Conservation (phyloP, 1,140 invertebrate genomes). For the Camponotus floridanus region DNA sequence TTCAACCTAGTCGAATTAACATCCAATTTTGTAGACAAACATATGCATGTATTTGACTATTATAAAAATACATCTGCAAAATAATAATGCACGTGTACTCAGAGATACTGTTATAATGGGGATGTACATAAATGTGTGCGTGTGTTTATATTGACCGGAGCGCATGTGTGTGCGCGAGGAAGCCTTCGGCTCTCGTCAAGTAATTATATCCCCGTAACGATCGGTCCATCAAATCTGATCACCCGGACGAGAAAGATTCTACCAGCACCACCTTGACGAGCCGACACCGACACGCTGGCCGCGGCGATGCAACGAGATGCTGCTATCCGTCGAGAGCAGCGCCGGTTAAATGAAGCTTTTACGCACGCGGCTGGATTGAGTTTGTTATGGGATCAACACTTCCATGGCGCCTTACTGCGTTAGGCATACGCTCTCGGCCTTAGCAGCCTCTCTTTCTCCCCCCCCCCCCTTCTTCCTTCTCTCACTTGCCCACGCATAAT, state of each 20-base stretch:
- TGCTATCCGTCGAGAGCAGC: slow-evolving; percentile 57
- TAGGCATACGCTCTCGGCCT: slow-evolving; percentile 66
- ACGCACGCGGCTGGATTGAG: slow-evolving; percentile 77
- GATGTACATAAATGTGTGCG: no score
- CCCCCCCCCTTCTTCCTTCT: no score
- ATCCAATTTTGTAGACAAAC: no score
- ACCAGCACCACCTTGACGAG: slow-evolving; percentile 49
- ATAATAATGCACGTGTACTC: background rate
- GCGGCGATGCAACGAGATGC: slow-evolving; percentile 27
- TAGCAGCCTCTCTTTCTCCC: slow-evolving; percentile 5
- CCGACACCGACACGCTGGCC: slow-evolving; percentile 18
- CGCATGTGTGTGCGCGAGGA: slow-evolving; percentile 63
- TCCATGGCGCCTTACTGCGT: slow-evolving; percentile 64
- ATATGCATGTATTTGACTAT: no score
- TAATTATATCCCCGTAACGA: slow-evolving; percentile 83
- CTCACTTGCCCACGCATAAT: slow-evolving; percentile 64
- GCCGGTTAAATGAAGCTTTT: slow-evolving; percentile 81
- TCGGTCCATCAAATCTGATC: slow-evolving; percentile 83
- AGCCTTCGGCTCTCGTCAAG: slow-evolving; percentile 45
- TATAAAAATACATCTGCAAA: background rate
- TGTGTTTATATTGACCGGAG: background rate
- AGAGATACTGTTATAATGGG: background rate
- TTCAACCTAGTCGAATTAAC: no score
- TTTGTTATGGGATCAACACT: slow-evolving; percentile 80
- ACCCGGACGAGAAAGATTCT: slow-evolving; percentile 60